Conservation (phyloP, 1,140 invertebrate genomes). For the Trichoplusia ni region DNA sequence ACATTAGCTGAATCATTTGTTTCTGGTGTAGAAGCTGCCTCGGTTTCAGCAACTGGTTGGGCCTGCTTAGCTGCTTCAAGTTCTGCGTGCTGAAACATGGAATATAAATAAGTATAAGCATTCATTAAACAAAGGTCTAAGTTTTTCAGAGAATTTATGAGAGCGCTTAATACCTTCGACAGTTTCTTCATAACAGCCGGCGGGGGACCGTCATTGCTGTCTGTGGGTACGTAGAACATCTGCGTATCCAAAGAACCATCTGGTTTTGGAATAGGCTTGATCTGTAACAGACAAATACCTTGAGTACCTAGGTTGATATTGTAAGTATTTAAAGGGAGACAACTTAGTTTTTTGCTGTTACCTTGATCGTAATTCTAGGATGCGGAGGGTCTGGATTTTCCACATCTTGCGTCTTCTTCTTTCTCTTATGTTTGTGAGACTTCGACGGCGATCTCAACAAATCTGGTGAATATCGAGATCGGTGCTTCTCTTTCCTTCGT, state of each 20-base stretch:
- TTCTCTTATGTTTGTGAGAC: conserved; percentile 86
- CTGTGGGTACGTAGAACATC: conserved; percentile 87
- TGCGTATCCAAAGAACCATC: conserved; percentile 86
- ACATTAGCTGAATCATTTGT: neutral
- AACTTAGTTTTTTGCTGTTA: conserved; percentile 56
- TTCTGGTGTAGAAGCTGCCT: neutral
- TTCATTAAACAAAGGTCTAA: no score
- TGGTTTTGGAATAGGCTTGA: conserved; percentile 90
- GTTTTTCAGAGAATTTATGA: no score
- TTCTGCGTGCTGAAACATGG: conserved; percentile 9
- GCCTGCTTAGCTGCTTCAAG: conserved; percentile 9
- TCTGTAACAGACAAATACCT: conserved; percentile 75
- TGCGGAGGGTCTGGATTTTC: conserved; percentile 84
- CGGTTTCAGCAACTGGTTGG: neutral
- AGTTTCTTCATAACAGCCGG: conserved; percentile 75
- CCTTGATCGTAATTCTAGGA: conserved; percentile 90
- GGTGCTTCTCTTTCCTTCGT: conserved; percentile 86
- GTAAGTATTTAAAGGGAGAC: neutral
- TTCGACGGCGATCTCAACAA: conserved; percentile 82
- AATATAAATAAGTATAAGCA: no score
- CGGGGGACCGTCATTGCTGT: conserved; percentile 85
- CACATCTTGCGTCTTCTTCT: conserved; percentile 88
- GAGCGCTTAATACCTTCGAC: conserved; percentile 51
- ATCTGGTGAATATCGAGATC: conserved; percentile 86
- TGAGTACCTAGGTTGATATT: neutral